Conservation (phyloP, 2,888 invertebrate species). For the Cantharis lateralis region DNA sequence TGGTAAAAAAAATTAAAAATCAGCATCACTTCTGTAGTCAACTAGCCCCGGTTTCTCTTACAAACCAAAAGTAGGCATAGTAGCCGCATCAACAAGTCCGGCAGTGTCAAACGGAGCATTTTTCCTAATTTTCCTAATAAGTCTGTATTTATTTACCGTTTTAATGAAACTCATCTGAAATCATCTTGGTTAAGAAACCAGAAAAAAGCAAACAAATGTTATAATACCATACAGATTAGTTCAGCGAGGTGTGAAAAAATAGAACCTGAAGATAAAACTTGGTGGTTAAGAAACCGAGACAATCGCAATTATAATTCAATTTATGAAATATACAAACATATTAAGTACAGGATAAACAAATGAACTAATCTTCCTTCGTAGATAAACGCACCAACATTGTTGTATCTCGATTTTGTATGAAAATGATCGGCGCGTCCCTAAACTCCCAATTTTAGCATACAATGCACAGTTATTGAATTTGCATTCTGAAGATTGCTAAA, state of each 20-base stretch:
- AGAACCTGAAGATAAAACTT: background rate
- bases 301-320: background rate
- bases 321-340: background rate
- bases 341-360: background rate
- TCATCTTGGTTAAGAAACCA: background rate
- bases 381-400: background rate
- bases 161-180: background rate
- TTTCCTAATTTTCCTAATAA: no score
- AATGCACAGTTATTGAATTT: background rate
- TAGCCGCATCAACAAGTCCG: no score
- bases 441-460: background rate
- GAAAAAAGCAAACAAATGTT: background rate
- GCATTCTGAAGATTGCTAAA: background rate
- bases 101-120: no score
- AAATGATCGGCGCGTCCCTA: background rate
- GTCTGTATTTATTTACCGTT: background rate
- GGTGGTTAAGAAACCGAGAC: background rate
- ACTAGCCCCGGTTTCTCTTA: no score
- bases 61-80: no score
- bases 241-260: background rate
- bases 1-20: no score
- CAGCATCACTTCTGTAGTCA: no score
- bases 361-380: background rate
- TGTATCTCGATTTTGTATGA: background rate
- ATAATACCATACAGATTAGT: background rate